Evolutionary conservation across 1,140 invertebrate species (phyloP).

Genomic region (Drosophila truncata): DNA sequence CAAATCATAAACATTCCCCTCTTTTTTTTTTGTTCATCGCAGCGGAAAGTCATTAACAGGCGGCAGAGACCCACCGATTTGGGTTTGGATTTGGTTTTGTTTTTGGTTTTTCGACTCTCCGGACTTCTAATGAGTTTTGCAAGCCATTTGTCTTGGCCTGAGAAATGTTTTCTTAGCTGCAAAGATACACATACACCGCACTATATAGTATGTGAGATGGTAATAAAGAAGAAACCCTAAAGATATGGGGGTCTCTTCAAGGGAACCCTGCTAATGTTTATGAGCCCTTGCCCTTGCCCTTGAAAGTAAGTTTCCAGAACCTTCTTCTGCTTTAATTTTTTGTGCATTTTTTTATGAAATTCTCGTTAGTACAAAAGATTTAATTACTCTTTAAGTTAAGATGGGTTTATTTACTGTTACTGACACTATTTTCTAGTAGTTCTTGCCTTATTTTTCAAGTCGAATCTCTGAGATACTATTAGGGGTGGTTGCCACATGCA

Average conservation of each 20-base stretch:
- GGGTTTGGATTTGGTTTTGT: constrained; percentile 38
- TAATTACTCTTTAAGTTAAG: constrained; percentile 2
- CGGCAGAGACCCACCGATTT: constrained; percentile 14
- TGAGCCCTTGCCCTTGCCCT: constrained; percentile 18
- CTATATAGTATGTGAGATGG: neutral
- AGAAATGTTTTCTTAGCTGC: constrained; percentile 24
- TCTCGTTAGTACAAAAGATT: neutral
- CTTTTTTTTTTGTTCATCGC: constrained; percentile 50
- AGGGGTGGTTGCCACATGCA: constrained; percentile 5
- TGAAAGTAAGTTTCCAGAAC: constrained; percentile 11
- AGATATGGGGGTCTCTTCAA: constrained; percentile 3
- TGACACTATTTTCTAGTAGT: too few relatives aligned
- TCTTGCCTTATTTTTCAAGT: neutral
- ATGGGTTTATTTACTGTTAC: neutral
- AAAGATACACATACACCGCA: neutral
- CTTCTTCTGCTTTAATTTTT: neutral
- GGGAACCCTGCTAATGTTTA: constrained; percentile 17
- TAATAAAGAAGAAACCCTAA: constrained; percentile 13
- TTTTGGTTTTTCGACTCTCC: constrained; percentile 12
- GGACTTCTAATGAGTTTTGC: constrained; percentile 50
- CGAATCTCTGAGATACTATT: constrained; percentile 2
- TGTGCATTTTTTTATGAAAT: neutral
- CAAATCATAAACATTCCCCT: constrained; percentile 35
- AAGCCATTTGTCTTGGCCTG: constrained; percentile 46
- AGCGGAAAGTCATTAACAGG: constrained; percentile 77